phyloP scores from a whole-genome alignment of 2,797 vertebrate genomes.

The Masticophis lateralis region DNA sequence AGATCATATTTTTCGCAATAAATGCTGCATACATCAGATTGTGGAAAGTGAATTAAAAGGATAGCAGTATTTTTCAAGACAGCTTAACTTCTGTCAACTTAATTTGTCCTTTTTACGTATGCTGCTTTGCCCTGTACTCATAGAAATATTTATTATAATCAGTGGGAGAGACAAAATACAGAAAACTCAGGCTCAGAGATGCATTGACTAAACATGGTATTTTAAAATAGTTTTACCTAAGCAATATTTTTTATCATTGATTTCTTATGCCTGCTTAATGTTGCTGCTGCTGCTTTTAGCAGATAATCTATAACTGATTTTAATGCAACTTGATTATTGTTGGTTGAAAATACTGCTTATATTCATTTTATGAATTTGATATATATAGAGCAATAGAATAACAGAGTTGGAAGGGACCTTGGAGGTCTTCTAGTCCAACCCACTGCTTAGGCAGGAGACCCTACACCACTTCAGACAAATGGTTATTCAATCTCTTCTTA shows the following conservation, averaged over 20 bases:
- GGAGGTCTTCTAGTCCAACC: too few species aligned
- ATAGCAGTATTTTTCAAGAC: constrained; percentile 7
- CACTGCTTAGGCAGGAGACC: too few species aligned
- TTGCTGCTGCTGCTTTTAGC: neutral
- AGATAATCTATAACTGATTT: neutral
- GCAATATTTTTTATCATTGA: neutral
- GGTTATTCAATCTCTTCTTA: too few species aligned
- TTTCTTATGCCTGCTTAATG: neutral
- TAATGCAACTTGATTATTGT: neutral
- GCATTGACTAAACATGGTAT: neutral
- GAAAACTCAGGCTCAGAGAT: neutral
- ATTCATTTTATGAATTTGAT: neutral
- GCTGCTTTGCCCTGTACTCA: neutral
- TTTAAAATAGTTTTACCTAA: neutral
- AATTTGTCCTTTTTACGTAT: constrained; percentile 17
- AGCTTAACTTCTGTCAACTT: constrained; percentile 22
- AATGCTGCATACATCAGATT: neutral
- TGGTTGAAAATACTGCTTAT: neutral
- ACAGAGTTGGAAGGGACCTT: too few species aligned
- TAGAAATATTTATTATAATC: neutral
- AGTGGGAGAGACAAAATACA: neutral
- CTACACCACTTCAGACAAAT: too few species aligned
- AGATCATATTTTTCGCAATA: neutral
- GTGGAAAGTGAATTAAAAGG: constrained; percentile 12
- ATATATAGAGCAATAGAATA: neutral